These are phyloP conservation scores for Papilio gigon DNA, from an alignment of 2,888 invertebrate genomes.

Conservation along the genomic window DNA sequence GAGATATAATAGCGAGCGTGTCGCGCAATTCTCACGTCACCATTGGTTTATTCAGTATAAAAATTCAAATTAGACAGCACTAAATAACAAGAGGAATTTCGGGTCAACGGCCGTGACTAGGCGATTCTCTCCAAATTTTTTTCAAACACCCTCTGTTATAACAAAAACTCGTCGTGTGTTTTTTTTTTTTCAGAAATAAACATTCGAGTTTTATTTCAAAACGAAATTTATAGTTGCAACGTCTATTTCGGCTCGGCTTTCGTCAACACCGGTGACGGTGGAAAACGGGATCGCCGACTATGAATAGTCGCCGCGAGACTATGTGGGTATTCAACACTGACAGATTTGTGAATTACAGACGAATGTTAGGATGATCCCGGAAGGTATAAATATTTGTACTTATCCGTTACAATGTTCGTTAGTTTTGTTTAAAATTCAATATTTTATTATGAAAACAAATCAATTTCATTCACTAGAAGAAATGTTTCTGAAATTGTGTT, in stretches of 20 bases:
- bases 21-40: constrained; percentile 39
- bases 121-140: constrained; percentile 53
- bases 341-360: constrained; percentile 78
- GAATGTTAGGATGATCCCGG: constrained; percentile 57
- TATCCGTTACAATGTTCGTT: constrained; percentile 34
- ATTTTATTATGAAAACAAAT: constrained; percentile 17
- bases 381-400: constrained; percentile 46
- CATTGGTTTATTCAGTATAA: constrained; percentile 39
- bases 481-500: neutral
- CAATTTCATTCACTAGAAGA: neutral
- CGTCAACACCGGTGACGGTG: constrained; percentile 62
- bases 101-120: constrained; percentile 63
- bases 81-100: constrained; percentile 67
- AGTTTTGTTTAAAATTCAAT: constrained; percentile 52
- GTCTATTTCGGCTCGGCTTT: constrained; percentile 74
- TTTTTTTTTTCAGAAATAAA: constrained; percentile 66
- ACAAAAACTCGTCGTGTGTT: constrained; percentile 64
- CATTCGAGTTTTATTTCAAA: constrained; percentile 63
- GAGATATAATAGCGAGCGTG: constrained; percentile 36
- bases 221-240: constrained; percentile 73
- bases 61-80: constrained; percentile 59
- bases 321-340: constrained; percentile 65
- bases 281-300: constrained; percentile 59
- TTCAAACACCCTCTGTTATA: constrained; percentile 67
- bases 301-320: constrained; percentile 66